Percentiles rank a stretch among this genome's conserved stretches.
Conservation (phyloP, 2,113 vertebrate species). For the Rousettus leschenaultii region DNA sequence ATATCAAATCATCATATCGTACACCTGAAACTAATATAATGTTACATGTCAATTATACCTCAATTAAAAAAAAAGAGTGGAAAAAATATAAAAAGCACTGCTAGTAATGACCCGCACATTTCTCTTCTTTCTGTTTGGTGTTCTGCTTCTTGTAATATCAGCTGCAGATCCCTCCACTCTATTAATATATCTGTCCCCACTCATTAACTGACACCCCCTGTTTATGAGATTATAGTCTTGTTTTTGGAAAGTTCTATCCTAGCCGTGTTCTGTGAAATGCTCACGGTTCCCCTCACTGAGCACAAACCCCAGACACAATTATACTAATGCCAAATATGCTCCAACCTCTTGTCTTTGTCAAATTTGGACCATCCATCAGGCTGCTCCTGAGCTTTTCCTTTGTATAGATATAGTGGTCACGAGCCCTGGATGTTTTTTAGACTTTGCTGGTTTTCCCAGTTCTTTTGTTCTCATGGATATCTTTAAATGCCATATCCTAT, state of each 20-base stretch:
- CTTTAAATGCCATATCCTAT: background rate
- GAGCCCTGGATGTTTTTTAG: background rate
- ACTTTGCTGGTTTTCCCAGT: background rate
- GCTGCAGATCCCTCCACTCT: background rate
- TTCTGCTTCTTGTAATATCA: background rate
- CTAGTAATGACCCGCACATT: rapidly evolving
- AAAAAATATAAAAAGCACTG: background rate
- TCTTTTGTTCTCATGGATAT: background rate
- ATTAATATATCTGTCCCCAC: rapidly evolving
- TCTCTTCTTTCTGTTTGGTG: background rate
- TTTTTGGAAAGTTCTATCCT: background rate
- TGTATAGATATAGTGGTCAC: background rate
- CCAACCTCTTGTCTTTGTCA: background rate
- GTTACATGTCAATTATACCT: background rate
- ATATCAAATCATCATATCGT: background rate
- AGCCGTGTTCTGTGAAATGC: background rate
- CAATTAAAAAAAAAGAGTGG: background rate
- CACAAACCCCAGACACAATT: background rate
- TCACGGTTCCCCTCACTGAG: background rate
- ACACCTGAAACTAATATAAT: background rate
- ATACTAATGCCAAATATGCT: background rate
- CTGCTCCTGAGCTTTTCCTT: background rate
- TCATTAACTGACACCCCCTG: rapidly evolving
- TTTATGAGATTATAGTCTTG: background rate
- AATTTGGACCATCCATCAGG: background rate